Conservation (phyloP, 2,888 invertebrate genomes). For the Coelopa pilipes region DNA sequence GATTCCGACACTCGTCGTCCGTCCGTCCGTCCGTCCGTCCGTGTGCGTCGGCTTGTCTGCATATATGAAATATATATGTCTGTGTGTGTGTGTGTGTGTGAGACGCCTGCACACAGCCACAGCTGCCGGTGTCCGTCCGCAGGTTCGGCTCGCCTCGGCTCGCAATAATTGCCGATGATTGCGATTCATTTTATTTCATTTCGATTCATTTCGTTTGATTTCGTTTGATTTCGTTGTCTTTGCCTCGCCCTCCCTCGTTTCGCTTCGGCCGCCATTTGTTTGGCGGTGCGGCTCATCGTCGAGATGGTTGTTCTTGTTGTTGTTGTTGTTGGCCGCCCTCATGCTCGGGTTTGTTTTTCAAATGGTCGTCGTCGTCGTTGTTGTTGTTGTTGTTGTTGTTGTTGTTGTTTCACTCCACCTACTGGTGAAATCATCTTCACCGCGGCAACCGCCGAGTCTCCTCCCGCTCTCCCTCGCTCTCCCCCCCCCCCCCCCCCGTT, state of each 20-base stretch:
- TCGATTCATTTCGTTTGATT: constrained; percentile 19
- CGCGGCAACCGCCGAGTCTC: not conserved
- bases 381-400: too few relatives aligned
- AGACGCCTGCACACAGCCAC: not conserved
- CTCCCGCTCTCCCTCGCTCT: not conserved
- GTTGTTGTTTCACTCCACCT: too few relatives aligned
- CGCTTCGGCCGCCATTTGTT: too few relatives aligned
- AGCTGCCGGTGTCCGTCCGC: constrained; percentile 1
- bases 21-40: not conserved
- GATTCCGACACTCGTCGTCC: constrained; percentile 8
- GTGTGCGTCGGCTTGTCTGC: not conserved
- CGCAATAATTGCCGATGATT: constrained; percentile 39
- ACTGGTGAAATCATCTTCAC: not conserved
- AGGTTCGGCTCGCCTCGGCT: constrained; percentile 5
- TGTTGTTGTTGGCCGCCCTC: too few relatives aligned
- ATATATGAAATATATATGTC: constrained; percentile 10
- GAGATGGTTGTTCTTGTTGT: too few relatives aligned
- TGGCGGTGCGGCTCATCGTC: too few relatives aligned
- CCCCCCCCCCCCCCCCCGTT: too few relatives aligned
- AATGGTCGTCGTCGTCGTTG: too few relatives aligned
- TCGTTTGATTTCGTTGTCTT: not conserved
- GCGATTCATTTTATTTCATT: constrained; percentile 30
- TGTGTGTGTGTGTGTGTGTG: not conserved
- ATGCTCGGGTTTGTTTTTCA: too few relatives aligned
- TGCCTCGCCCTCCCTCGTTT: too few relatives aligned